Conservation (phyloP, 2,888 invertebrate genomes). For the Orthosia cruda region DNA sequence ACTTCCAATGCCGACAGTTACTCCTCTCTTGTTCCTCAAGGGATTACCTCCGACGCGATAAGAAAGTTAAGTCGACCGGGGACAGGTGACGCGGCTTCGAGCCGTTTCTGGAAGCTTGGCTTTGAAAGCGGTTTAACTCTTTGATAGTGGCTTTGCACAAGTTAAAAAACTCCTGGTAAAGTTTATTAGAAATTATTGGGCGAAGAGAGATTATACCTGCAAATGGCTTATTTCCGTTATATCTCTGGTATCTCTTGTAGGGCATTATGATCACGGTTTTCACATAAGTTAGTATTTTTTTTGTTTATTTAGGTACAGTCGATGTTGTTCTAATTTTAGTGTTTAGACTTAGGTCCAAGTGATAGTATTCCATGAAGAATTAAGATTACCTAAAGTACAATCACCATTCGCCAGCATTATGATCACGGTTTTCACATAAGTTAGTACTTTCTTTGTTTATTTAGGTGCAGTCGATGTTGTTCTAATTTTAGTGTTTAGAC, state of each 20-base stretch:
- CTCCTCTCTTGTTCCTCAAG: slow-evolving; percentile 36
- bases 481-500: background rate
- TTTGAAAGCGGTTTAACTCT: slow-evolving; percentile 44
- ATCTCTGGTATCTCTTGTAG: background rate
- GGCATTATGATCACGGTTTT: background rate
- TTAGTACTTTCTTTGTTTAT: background rate
- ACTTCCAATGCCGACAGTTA: slow-evolving; percentile 26
- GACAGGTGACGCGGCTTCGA: slow-evolving; percentile 46
- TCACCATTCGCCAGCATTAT: background rate
- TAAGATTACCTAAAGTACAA: background rate
- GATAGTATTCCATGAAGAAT: background rate
- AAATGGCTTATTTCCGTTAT: background rate
- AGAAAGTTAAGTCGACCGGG: slow-evolving; percentile 38
- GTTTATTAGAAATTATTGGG: background rate
- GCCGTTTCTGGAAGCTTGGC: background rate
- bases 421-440: background rate
- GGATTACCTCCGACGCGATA: slow-evolving; percentile 50
- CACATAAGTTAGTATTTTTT: background rate
- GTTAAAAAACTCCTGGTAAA: slow-evolving; percentile 12
- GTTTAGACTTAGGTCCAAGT: too few species aligned
- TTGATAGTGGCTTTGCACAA: slow-evolving; percentile 12
- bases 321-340: background rate
- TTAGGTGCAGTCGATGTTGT: background rate
- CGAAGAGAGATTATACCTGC: background rate
- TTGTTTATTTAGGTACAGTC: background rate